Percentiles rank a stretch among this genome's conserved stretches.
Conservation (phyloP, 2,797 vertebrate species). For the Lacerta viridis region DNA sequence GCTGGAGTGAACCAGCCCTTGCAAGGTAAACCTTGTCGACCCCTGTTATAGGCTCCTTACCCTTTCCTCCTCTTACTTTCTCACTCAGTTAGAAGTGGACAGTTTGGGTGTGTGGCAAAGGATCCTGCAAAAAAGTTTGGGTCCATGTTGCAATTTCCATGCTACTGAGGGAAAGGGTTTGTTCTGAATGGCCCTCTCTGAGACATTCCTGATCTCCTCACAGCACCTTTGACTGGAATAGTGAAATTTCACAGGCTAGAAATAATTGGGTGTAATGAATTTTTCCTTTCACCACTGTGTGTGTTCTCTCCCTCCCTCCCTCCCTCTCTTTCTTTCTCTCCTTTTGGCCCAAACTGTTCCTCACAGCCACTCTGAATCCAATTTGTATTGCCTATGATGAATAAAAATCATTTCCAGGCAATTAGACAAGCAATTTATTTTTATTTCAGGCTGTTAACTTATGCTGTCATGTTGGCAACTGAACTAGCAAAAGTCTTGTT, state of each 20-base stretch:
- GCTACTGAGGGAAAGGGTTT: background rate
- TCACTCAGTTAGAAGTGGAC: background rate
- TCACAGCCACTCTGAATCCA: background rate
- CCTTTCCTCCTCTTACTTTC: background rate
- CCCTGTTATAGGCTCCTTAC: background rate
- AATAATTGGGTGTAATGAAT: background rate
- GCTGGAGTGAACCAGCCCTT: too few species aligned
- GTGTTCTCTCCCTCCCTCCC: background rate
- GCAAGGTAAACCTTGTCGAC: too few species aligned
- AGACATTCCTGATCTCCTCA: background rate
- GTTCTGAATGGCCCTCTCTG: background rate
- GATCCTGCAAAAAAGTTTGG: background rate
- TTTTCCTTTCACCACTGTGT: background rate
- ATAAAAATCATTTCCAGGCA: background rate
- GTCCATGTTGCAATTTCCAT: background rate
- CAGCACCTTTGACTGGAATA: background rate
- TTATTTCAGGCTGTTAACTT: background rate
- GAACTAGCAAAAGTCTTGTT: background rate
- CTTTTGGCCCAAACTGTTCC: background rate
- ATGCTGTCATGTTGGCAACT: background rate
- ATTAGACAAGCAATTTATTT: background rate
- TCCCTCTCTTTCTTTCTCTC: background rate
- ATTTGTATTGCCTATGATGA: background rate
- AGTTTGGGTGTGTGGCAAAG: background rate
- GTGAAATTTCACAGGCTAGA: background rate